phyloP scores from a whole-genome alignment of 2,888 invertebrate species.

The Sycophila texana region DNA sequence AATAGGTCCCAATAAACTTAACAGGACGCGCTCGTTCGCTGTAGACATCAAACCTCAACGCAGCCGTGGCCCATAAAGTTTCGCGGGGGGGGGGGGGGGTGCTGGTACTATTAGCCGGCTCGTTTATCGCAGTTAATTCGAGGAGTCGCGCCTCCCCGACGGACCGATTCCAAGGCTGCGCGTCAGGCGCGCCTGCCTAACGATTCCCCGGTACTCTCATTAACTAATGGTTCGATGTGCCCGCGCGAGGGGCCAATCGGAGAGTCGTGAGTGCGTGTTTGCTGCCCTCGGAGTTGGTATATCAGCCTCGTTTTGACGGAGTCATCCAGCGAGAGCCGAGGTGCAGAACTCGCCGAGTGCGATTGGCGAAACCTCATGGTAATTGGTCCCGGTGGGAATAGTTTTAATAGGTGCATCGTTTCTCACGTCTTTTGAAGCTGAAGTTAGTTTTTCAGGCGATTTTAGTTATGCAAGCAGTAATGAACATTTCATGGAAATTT shows the following conservation, averaged over 20 bases:
- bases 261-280: slow-evolving; percentile 4
- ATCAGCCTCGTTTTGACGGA: not conserved
- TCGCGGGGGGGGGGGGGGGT: not conserved
- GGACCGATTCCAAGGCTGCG: slow-evolving; percentile 11
- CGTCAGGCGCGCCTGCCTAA: not conserved
- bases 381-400: slow-evolving; percentile 25
- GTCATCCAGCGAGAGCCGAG: not conserved
- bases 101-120: slow-evolving; percentile 38
- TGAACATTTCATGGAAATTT: too few relatives aligned
- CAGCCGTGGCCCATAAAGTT: slow-evolving; percentile 27
- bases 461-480: too few relatives aligned
- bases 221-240: slow-evolving; percentile 60
- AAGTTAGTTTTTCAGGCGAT: too few relatives aligned
- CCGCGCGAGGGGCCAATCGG: slow-evolving; percentile 13
- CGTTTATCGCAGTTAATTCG: slow-evolving; percentile 41
- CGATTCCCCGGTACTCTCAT: slow-evolving; percentile 54
- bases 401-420: not conserved
- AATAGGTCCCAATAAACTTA: too few relatives aligned
- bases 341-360: not conserved
- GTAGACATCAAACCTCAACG: too few relatives aligned
- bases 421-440: not conserved
- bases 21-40: too few relatives aligned
- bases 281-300: not conserved
- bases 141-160: slow-evolving; percentile 7
- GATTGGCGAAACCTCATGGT: slow-evolving; percentile 1